Conservation (phyloP, 2,797 vertebrate genomes). For the Melanotaenia maccullochi region DNA sequence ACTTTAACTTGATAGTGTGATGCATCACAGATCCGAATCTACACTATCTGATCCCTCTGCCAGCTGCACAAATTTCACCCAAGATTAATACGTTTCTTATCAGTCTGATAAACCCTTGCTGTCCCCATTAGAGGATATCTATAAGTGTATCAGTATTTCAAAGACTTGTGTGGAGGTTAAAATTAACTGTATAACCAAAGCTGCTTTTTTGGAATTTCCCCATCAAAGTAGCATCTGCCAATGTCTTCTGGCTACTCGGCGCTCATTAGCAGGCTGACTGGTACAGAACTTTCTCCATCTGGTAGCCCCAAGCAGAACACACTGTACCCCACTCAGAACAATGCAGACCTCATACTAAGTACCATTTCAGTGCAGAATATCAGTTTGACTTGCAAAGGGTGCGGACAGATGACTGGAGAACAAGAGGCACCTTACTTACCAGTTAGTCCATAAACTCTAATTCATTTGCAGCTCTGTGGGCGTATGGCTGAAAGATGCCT, state of each 20-base stretch:
- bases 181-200: constrained; percentile 33
- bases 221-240: constrained; percentile 59
- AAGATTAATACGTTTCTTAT: constrained; percentile 1
- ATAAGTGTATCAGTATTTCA: constrained; percentile 2
- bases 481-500: not conserved
- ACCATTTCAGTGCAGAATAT: not conserved
- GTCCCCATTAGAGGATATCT: not conserved
- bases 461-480: not conserved
- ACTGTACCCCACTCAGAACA: constrained; percentile 14
- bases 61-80: constrained; percentile 7
- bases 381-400: not conserved
- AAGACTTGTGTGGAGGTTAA: constrained; percentile 22
- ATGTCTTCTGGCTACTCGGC: constrained; percentile 56
- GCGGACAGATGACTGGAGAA: not conserved
- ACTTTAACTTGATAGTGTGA: constrained; percentile 28
- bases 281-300: constrained; percentile 68
- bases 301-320: constrained; percentile 53
- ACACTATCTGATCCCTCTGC: constrained; percentile 6
- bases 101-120: constrained; percentile 11
- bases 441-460: not conserved
- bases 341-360: constrained; percentile 29
- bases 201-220: constrained; percentile 27
- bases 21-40: constrained; percentile 43
- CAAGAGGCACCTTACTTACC: not conserved
- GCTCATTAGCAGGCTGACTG: constrained; percentile 67